These are phyloP conservation scores for Melanargia galathea DNA, from an alignment of 2,888 invertebrate genomes.

Conservation along the genomic window DNA sequence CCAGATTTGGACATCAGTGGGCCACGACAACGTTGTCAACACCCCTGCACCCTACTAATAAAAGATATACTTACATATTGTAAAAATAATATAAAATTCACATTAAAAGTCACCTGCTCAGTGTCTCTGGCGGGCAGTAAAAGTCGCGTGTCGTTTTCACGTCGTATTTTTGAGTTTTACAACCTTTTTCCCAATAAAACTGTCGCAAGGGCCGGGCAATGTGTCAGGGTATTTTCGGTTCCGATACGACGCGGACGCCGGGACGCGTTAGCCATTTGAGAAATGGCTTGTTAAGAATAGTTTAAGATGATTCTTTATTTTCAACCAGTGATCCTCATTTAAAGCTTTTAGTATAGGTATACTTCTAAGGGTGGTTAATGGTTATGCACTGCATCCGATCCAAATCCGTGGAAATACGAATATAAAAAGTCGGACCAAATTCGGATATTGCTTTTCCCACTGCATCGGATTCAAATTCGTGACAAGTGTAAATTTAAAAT, in stretches of 20 bases:
- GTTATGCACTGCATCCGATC: too few species aligned
- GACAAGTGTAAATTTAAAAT: too few species aligned
- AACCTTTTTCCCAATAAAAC: constrained; percentile 35
- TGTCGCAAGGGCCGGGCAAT: constrained; percentile 26
- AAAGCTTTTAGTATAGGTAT: too few species aligned
- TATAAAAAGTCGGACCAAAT: too few species aligned
- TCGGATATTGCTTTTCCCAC: too few species aligned
- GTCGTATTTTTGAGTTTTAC: constrained; percentile 28
- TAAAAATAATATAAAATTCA: constrained; percentile 3
- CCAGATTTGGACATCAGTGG: too few species aligned
- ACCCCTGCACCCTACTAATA: neutral
- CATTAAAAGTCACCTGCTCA: constrained; percentile 18
- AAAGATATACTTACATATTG: neutral
- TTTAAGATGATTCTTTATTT: constrained; percentile 19
- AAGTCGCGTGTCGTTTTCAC: constrained; percentile 16
- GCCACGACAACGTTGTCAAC: too few species aligned
- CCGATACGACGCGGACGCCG: neutral
- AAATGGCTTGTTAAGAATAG: constrained; percentile 19
- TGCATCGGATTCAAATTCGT: too few species aligned
- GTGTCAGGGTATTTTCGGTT: constrained; percentile 18
- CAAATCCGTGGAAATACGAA: too few species aligned
- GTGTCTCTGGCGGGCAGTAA: neutral
- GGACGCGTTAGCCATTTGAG: constrained; percentile 14
- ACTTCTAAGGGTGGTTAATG: too few species aligned
- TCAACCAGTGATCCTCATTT: neutral